Conservation (phyloP, 2,888 invertebrate species). For the Piscicola geometra region DNA sequence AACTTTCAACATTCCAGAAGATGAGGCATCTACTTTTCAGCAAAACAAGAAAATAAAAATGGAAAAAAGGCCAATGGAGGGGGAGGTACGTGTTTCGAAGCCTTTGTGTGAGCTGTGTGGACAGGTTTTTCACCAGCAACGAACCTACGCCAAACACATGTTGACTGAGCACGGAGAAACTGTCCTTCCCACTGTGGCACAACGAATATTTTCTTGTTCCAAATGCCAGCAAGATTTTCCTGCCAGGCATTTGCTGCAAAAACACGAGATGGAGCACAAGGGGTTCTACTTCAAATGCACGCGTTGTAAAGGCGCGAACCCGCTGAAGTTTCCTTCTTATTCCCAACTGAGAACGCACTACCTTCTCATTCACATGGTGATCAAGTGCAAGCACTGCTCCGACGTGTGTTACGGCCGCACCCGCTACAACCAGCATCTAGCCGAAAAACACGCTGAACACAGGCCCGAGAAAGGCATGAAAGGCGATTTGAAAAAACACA, state of each 20-base stretch:
- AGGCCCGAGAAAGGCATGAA: slow-evolving; percentile 21
- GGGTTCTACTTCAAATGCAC: slow-evolving; percentile 32
- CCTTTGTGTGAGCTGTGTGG: slow-evolving; percentile 30
- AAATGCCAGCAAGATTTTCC: slow-evolving; percentile 27
- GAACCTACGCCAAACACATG: slow-evolving; percentile 31
- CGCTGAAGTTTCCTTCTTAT: slow-evolving; percentile 32
- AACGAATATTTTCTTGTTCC: slow-evolving; percentile 19
- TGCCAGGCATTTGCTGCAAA: slow-evolving; percentile 28
- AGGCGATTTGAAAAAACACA: slow-evolving; percentile 25
- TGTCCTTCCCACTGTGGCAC: neutral
- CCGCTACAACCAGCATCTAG: slow-evolving; percentile 21
- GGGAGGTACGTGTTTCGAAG: slow-evolving; percentile 22
- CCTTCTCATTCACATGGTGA: slow-evolving; percentile 26
- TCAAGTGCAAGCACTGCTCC: slow-evolving; percentile 31
- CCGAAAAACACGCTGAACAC: slow-evolving; percentile 22
- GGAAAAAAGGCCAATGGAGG: neutral
- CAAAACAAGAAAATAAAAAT: neutral
- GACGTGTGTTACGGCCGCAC: slow-evolving; percentile 28
- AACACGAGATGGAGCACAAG: slow-evolving; percentile 33
- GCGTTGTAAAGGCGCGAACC: slow-evolving; percentile 9
- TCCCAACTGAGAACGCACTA: slow-evolving; percentile 29
- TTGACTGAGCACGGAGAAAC: slow-evolving; percentile 9
- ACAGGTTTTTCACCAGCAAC: slow-evolving; percentile 30
- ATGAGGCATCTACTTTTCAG: neutral
- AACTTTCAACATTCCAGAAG: neutral